Evolutionary conservation across 2,113 vertebrate species (phyloP).

Genomic region (Mola mola): DNA sequence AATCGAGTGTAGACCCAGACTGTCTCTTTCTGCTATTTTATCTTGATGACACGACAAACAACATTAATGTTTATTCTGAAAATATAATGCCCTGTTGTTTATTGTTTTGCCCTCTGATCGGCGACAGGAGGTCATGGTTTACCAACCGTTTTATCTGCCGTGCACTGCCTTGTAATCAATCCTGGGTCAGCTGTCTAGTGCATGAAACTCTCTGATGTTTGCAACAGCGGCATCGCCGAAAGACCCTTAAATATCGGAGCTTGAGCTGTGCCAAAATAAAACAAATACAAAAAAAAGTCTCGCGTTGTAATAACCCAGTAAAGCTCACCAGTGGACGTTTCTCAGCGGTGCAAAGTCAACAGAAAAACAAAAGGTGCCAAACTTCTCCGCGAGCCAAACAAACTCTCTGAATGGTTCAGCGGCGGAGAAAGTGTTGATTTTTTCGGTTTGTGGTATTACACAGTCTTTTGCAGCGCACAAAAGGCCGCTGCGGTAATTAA

Average conservation of each 20-base stretch:
- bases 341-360: too few relatives aligned
- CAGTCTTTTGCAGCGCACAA: slow-evolving; percentile 50
- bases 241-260: too few relatives aligned
- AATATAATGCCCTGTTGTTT: slow-evolving; percentile 8
- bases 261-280: too few relatives aligned
- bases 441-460: slow-evolving; percentile 42
- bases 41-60: not conserved
- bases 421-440: slow-evolving; percentile 51
- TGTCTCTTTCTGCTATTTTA: too few relatives aligned
- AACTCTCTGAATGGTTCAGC: slow-evolving; percentile 21
- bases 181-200: too few relatives aligned
- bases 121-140: slow-evolving; percentile 36
- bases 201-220: too few relatives aligned
- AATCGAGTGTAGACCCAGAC: too few relatives aligned
- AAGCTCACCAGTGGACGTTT: too few relatives aligned
- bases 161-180: not conserved
- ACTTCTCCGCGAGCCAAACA: slow-evolving; percentile 26
- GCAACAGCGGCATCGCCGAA: too few relatives aligned
- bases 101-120: slow-evolving; percentile 23
- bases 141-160: slow-evolving; percentile 28
- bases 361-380: slow-evolving; percentile 45
- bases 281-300: too few relatives aligned
- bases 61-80: slow-evolving; percentile 1
- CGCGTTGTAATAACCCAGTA: too few relatives aligned
- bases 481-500: slow-evolving; percentile 63